Evolutionary conservation across 2,113 vertebrate genomes (phyloP), one percentile per base, ranked within the genome.

Genomic region (Alosa alosa): DNA sequence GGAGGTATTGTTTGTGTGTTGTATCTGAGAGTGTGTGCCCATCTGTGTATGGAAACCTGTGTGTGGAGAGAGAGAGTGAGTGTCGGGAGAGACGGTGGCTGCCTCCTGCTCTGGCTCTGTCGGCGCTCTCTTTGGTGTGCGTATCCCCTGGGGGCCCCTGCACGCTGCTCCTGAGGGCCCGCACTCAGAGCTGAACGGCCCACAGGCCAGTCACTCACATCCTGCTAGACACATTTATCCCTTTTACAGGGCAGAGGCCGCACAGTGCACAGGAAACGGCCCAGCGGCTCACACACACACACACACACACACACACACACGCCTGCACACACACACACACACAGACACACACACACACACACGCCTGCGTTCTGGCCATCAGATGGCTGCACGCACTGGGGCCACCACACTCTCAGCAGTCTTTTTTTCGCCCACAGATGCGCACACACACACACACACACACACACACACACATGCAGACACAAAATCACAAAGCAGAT

Each of bases 111-210:
- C 81, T 85, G 25, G 44, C 31, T 83, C 57, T 85, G 31, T 83
- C 22, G 57, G 20, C n/a, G 10, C 15, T 49, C 82, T 60, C 50
- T 81, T 88, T 55, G 87, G 15, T 55, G 60, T 78, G 83, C n/a
- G 81, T 44, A 60, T 18, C 84, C 84, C 83, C 52, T 44, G n/a
- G 41, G 36, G 84, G 39, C 84, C 64, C 60, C 1, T 55, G 60
- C 31, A 84, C 57, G 25, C 82, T 75, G 89, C 84, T 86, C 85
- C 85, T 81, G 85, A 87, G 87, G 86, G 83, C 81, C 75, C 81
- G 84, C 44, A 17, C 55, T 88, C 75, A 44, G n/a, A 82, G 75
- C 81, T 81, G 81, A 85, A 86, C 72, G 82, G 82, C 83, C 81
- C 46, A 83, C 44, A 46, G 86, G n/a, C 55, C 72, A 55, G 81